Base-by-base conservation (phyloP, 1,140 invertebrate species). In the Bathynomus jamesi region DNA sequence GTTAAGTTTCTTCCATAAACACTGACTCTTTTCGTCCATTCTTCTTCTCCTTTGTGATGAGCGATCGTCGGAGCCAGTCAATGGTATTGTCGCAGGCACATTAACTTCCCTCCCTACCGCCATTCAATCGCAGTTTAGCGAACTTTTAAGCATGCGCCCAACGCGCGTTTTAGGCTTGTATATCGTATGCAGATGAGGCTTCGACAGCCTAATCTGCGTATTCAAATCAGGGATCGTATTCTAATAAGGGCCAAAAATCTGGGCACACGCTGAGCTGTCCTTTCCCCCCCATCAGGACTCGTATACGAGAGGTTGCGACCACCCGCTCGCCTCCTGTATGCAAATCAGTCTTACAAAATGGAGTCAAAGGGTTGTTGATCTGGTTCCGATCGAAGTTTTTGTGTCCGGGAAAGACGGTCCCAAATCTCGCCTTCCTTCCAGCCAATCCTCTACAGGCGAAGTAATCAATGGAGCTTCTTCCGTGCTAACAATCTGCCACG, bases 361-460 rank as follows among this genome's bases (percentile, higher is more conserved):
- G 40, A 53, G 40, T 53, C 40, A 53, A 53, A 53, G 40, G 40
- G 40, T 53, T 53, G 40, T 53, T 53, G 40, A 53, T 53, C 40
- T 11, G 13, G 2, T 53, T 21, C 21, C 40, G 40, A 53, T 53
- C 40, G 40, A 21, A 53, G 21, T 53, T 53, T 53, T 53, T 53
- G 21, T 53, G 40, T 11, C 40, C 40, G 13, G 5, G 21, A 53
- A 53, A 53, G n/a, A n/a, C n/a, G n/a, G n/a, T 3, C 11, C 5
- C 40, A 11, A 53, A 17, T 53, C 40, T 53, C 40, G n/a, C n/a
- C n/a, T n/a, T n/a, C 5, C 21, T 53, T 21, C 5, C 40, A 53
- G 40, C 40, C 40, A 53, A 53, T 53, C 40, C 40, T 53, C 40
- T 53, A 3, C 11, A 53, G 40, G 2, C 5, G 2, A 11, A 3